phyloP scores from a whole-genome alignment of 2,888 invertebrate genomes.

The Cynaeus angustus region DNA sequence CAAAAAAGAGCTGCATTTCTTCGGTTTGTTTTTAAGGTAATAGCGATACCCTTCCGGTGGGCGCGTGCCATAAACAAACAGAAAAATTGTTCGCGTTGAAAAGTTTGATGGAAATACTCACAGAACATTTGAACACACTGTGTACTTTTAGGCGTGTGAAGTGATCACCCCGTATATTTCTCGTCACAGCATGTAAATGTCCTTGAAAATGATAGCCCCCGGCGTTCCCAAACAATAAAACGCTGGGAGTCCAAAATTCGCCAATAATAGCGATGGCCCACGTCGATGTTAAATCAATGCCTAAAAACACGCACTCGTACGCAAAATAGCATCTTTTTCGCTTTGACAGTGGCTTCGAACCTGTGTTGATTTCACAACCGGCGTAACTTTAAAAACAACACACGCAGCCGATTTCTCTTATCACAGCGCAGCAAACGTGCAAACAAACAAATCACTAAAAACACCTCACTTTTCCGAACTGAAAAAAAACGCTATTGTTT shows the following conservation, averaged over 20 bases:
- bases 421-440: conserved; percentile 1
- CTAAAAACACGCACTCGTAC: conserved; percentile 27
- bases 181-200: conserved; percentile 24
- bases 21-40: no score
- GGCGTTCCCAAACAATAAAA: conserved; percentile 38
- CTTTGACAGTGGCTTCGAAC: conserved; percentile 32
- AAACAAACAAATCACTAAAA: conserved; percentile 11
- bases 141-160: background rate
- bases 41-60: no score
- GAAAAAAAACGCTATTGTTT: conserved; percentile 59
- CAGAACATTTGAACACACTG: no score
- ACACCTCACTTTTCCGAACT: conserved; percentile 15
- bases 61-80: no score
- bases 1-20: no score
- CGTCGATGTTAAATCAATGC: conserved; percentile 20
- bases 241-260: conserved; percentile 5
- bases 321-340: conserved; percentile 27
- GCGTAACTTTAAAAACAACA: conserved; percentile 25
- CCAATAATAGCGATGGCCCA: background rate
- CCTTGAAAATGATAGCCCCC: conserved; percentile 44
- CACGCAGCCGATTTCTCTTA: conserved; percentile 28
- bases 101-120: no score
- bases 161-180: conserved; percentile 33
- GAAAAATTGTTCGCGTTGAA: no score
- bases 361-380: conserved; percentile 37